Evolutionary conservation across 2,888 invertebrate species (phyloP).

Genomic region (Bedellia somnulentella): DNA sequence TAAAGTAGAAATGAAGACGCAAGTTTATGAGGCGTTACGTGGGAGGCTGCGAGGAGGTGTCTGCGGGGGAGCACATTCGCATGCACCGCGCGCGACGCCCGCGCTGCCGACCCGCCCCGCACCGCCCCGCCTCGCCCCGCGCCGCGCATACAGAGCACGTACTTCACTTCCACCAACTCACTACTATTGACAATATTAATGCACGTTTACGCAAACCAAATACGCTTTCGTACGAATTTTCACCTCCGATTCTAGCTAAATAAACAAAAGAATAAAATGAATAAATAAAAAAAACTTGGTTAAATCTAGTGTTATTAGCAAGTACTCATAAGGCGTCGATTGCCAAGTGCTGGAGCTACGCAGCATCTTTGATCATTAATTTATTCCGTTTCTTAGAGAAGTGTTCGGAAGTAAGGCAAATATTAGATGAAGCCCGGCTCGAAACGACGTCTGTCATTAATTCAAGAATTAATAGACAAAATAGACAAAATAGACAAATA

Average conservation of each 20-base stretch:
- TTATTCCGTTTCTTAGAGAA: slow-evolving; percentile 53
- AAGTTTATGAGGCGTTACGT: slow-evolving; percentile 58
- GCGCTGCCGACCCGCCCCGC: slow-evolving; percentile 55
- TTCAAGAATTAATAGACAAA: slow-evolving; percentile 61
- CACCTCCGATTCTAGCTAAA: neutral
- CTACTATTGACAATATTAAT: slow-evolving; percentile 62
- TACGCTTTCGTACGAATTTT: too few species aligned
- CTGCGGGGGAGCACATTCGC: slow-evolving; percentile 40
- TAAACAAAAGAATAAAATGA: too few species aligned
- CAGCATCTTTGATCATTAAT: too few species aligned
- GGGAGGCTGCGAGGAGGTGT: slow-evolving; percentile 15
- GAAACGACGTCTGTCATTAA: slow-evolving; percentile 48
- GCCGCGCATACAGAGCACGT: slow-evolving; percentile 61
- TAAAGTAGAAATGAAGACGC: slow-evolving; percentile 62
- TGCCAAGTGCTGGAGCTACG: too few species aligned
- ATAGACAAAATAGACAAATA: too few species aligned
- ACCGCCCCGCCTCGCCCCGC: too few species aligned
- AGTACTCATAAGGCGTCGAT: too few species aligned
- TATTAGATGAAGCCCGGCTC: slow-evolving; percentile 48
- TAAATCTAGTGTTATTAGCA: too few species aligned
- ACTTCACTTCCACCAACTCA: slow-evolving; percentile 60
- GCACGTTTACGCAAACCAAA: slow-evolving; percentile 59
- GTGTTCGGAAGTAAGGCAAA: slow-evolving; percentile 56
- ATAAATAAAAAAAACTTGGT: too few species aligned
- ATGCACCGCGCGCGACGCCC: slow-evolving; percentile 49